Base-by-base conservation (phyloP, 2,888 invertebrate species). In the Drosophila phalerata region DNA sequence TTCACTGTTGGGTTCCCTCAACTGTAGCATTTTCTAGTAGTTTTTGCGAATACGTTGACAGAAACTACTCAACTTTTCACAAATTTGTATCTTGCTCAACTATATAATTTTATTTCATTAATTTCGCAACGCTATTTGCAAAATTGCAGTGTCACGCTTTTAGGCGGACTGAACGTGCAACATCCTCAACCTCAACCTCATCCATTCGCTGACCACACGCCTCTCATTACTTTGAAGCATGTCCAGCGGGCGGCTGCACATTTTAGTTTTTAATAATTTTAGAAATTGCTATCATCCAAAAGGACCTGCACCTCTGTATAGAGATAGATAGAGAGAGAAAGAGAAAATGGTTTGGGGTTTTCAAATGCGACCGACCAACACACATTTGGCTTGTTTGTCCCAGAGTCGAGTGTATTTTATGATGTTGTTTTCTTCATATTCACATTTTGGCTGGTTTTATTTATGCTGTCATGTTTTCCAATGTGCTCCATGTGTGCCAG, bases 251-350 rank as follows among this genome's bases (percentile, higher is more conserved):
- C 48, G 75, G 69, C 73, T 69, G 71, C 69, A 69, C 67, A 71
- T 80, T 56, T 83, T 77, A 70, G 66, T 68, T 85, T 85, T 85
- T 80, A 74, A 85, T 85, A 87, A 87, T 87, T 82, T 77, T 68
- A 75, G 67, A 85, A 72, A 84, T 66, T 67, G 63, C 63, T 85
- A 75, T 85, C 73, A 63, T 65, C 58, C 66, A 40, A 48, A 58
- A 53, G 45, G 42, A 43, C 42, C 3, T 43, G 22, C 22, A 13
- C 19, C 17, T 19, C 19, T 13, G 6, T 13, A 5, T 45, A 15
- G 17, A 32, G 53, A 38, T 15, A 42, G 42, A 42, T 17, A 32
- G 11, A 13, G 32, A 32, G 1, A 37, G 34, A 5, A 1, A 17
- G 11, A 37, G 38, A 60, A 55, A 58, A 43, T 56, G 56, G 40